phyloP scores from a whole-genome alignment of 2,113 vertebrate genomes.

The Gambusia affinis region DNA sequence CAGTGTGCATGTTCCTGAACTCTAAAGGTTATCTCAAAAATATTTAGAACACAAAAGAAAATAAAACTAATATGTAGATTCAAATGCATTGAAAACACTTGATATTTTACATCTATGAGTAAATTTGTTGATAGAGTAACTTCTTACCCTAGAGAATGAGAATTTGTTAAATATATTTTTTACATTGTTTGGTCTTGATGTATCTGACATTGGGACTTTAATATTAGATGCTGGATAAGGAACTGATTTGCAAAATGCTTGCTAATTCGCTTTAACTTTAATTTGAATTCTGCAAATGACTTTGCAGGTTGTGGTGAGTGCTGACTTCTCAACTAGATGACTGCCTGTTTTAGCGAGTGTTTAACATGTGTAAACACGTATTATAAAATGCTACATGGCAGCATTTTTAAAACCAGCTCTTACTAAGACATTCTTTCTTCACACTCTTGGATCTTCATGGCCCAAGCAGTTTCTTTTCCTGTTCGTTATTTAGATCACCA shows the following conservation, averaged over 20 bases:
- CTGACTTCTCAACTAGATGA: too few relatives aligned
- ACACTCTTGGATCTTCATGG: not conserved
- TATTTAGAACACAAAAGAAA: not conserved
- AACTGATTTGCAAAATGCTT: too few relatives aligned
- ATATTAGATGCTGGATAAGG: not conserved
- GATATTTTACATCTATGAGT: not conserved
- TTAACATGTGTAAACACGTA: too few relatives aligned
- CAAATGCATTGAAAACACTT: not conserved
- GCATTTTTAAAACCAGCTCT: too few relatives aligned
- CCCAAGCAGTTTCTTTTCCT: not conserved
- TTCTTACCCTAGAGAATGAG: not conserved
- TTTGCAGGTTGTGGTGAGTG: too few relatives aligned
- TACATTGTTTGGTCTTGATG: not conserved
- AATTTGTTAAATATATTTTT: not conserved
- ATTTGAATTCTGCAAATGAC: too few relatives aligned
- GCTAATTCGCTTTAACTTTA: too few relatives aligned
- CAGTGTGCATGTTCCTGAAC: not conserved
- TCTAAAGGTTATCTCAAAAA: not conserved
- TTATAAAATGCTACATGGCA: too few relatives aligned
- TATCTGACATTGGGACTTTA: conserved; percentile 9
- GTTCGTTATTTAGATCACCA: not conserved
- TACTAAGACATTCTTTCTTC: not conserved
- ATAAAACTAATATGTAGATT: not conserved
- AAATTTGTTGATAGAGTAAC: not conserved
- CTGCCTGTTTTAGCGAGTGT: too few relatives aligned